These are phyloP conservation scores for Yasuhikotakia modesta DNA, from an alignment of 2,797 vertebrate genomes.

Conservation along the genomic window DNA sequence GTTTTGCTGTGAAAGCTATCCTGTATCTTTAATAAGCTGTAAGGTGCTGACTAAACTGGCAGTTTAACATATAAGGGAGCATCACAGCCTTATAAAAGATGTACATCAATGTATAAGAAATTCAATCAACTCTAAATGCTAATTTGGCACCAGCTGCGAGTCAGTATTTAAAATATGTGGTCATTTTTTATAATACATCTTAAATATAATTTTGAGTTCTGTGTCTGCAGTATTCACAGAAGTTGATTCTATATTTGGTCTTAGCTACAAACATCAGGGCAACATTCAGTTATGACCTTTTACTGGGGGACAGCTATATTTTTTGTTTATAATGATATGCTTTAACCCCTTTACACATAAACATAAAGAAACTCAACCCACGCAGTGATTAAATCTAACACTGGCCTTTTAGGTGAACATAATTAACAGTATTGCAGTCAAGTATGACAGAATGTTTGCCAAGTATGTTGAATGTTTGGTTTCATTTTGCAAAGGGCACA, in stretches of 20 bases:
- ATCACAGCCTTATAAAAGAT: constrained; percentile 55
- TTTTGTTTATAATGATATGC: neutral
- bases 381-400: constrained; percentile 42
- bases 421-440: constrained; percentile 50
- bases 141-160: constrained; percentile 29
- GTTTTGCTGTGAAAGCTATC: too few relatives aligned
- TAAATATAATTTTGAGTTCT: too few relatives aligned
- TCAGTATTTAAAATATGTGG: too few relatives aligned
- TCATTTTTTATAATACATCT: too few relatives aligned
- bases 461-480: too few relatives aligned
- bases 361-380: constrained; percentile 50
- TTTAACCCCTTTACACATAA: constrained; percentile 24
- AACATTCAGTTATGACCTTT: neutral
- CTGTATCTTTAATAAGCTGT: too few relatives aligned
- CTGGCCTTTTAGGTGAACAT: constrained; percentile 12
- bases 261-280: too few relatives aligned
- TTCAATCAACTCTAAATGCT: constrained; percentile 30
- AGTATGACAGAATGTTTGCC: constrained; percentile 35
- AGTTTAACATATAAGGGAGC: constrained; percentile 32
- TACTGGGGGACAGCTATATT: neutral
- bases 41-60: neutral
- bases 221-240: too few relatives aligned
- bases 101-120: constrained; percentile 41
- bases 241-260: too few relatives aligned
- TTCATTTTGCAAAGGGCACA: constrained; percentile 32